Conservation (phyloP, 2,797 vertebrate species). For the Takifugu rubripes region DNA sequence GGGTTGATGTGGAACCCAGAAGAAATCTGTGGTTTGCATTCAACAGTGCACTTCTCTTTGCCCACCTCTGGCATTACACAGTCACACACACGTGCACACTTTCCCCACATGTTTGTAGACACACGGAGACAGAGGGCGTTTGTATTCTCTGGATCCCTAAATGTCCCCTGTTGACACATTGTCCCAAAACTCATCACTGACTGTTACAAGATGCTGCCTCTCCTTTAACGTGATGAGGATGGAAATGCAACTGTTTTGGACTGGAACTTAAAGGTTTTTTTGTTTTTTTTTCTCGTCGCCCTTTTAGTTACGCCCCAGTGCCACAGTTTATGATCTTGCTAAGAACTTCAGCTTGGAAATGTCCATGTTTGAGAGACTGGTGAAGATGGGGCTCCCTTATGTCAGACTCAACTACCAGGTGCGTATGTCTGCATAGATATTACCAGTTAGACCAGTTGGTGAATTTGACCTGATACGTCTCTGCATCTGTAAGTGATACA, state of each 20-base stretch:
- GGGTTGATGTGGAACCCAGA: too few species aligned
- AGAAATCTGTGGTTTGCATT: too few species aligned
- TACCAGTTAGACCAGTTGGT: background rate
- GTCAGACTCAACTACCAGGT: slow-evolving; percentile 93
- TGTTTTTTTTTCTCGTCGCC: slow-evolving; percentile 27
- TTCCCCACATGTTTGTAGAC: too few species aligned
- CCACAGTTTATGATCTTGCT: slow-evolving; percentile 91
- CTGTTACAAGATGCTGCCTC: too few species aligned
- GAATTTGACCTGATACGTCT: background rate
- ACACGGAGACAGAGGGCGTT: too few species aligned
- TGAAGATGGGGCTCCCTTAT: slow-evolving; percentile 83
- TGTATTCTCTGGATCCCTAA: too few species aligned
- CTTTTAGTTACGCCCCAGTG: slow-evolving; percentile 85
- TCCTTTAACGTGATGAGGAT: background rate
- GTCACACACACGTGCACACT: too few species aligned
- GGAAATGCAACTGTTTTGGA: background rate
- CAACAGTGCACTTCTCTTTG: too few species aligned
- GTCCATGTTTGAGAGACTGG: slow-evolving; percentile 94
- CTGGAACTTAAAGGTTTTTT: slow-evolving; percentile 12
- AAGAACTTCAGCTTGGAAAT: slow-evolving; percentile 91
- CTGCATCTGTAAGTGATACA: background rate
- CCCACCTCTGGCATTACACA: too few species aligned
- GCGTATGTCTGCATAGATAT: slow-evolving; percentile 21
- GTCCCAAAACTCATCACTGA: too few species aligned
- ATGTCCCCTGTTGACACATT: too few species aligned